Conservation (phyloP, 2,797 vertebrate genomes). For the Furcifer pardalis region DNA sequence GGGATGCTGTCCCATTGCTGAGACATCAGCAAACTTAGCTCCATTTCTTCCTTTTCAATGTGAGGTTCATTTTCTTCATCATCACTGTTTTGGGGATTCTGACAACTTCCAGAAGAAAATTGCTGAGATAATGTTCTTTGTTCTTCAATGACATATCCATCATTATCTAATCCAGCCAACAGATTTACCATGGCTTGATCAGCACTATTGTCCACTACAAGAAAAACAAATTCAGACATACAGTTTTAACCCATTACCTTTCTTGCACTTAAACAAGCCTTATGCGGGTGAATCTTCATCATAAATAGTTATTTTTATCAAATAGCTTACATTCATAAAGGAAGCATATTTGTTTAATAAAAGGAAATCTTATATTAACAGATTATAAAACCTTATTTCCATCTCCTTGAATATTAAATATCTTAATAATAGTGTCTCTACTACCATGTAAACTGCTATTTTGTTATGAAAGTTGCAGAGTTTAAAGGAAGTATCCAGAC, state of each 20-base stretch:
- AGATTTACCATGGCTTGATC: constrained; percentile 89
- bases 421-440: too few relatives aligned
- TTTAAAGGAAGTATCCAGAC: not conserved
- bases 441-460: not conserved
- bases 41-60: constrained; percentile 89
- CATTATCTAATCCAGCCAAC: constrained; percentile 89
- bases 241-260: not conserved
- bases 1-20: constrained; percentile 90
- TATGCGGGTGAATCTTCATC: too few relatives aligned
- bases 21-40: constrained; percentile 94
- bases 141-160: constrained; percentile 81
- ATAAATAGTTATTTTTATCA: too few relatives aligned
- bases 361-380: not conserved
- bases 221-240: constrained; percentile 51
- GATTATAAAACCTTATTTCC: not conserved
- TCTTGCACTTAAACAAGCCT: not conserved
- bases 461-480: not conserved
- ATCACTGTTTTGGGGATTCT: constrained; percentile 91
- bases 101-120: constrained; percentile 74
- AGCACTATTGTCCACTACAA: constrained; percentile 83
- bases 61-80: constrained; percentile 94
- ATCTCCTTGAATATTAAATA: too few relatives aligned
- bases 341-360: not conserved
- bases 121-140: constrained; percentile 75
- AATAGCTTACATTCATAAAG: too few relatives aligned